Evolutionary conservation across 2,113 vertebrate genomes (phyloP), one percentile per base, ranked within the genome.

Genomic region (Empidonax traillii): DNA sequence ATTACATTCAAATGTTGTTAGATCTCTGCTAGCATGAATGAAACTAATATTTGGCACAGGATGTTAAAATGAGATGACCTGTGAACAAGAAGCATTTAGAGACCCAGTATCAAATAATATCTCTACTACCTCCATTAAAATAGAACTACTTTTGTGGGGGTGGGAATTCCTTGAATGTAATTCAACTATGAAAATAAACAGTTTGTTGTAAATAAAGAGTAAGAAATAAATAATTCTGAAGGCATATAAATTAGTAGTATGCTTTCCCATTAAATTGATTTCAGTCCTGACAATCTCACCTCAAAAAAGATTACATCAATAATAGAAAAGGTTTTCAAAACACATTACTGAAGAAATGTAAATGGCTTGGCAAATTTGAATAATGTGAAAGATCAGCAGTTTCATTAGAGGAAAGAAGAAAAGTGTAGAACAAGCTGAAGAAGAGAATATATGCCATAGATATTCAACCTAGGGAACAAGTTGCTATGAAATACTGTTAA

Each of bases 311-410:
- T 90, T 47, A 55, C 30, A 73, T 80, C 53, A 85, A 35, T 77
- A 87, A 87, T 56, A 85, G 63, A 87, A 93, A 74, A 87, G 20
- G 9, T 22, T 46, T 85, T 95, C 85, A 87, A 75, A 89, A 89
- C 74, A 77, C 46, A 37, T 92, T 55, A 69, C 41, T 14, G 41
- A 68, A 28, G 33, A 77, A 63, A 84, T 55, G 49, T 65, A 87
- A 95, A 85, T 73, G 85, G 33, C 46, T 85, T 87, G 27, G 23
- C n/a, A 93, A 85, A 84, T 61, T 59, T 53, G 35, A 88, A 55
- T 63, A 72, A 68, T 19, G 18, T 76, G 69, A 73, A 87, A 87
- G 44, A 92, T 56, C 61, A 78, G 78, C 51, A 78, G 20, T 65
- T 94, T 92, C 28, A 22, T 47, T 47, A 27, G 12, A 67, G 12